Evolutionary conservation across 2,888 invertebrate genomes (phyloP), one percentile per base, ranked within the genome.

Genomic region (Diaprepes abbreviatus): DNA sequence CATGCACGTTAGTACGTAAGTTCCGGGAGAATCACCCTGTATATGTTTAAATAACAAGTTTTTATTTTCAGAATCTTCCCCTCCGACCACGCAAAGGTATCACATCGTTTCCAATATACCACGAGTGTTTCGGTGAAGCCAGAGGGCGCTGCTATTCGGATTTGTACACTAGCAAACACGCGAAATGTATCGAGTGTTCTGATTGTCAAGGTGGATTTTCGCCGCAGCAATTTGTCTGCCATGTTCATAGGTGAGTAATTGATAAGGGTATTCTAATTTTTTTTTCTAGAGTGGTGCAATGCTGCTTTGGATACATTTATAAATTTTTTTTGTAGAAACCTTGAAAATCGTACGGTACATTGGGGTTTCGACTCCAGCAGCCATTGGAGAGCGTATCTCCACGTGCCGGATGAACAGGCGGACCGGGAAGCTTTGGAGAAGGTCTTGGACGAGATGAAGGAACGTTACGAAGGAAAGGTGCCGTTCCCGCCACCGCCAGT

Each of bases 321-420:
- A n/a, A n/a, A n/a, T n/a, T 24, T 24, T 35, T 31, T 16, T 45
- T 35, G 21, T 38, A 71, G 71, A 45, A 74, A 76, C 35, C 85
- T 89, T 77, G 97, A 98, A 87, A 95, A 95, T 85, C 91, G 94
- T 79, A 97, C 97, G 75, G 96, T 97, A 83, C 98, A 98, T 86
- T 98, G 98, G 98, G 98, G 98, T 36, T 98, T 98, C 86, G 97
- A 98, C 87, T 96, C 97, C 55, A 88, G 91, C 79, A 95, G 96
- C 83, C 62, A 69, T 59, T 98, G 98, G 98, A 89, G 97, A 74
- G 90, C 92, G 74, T 98, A 98, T 86, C 87, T 98, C 73, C 90
- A 95, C 79, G 90, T 97, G 74, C 91, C 92, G 43, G 90, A 93
- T 79, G 94, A 95, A 82, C 95, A 95, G 81, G 89, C 89, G 65